These are phyloP conservation scores for Spilogale gracilis DNA, from an alignment of 2,113 vertebrate genomes.

Conservation along the genomic window DNA sequence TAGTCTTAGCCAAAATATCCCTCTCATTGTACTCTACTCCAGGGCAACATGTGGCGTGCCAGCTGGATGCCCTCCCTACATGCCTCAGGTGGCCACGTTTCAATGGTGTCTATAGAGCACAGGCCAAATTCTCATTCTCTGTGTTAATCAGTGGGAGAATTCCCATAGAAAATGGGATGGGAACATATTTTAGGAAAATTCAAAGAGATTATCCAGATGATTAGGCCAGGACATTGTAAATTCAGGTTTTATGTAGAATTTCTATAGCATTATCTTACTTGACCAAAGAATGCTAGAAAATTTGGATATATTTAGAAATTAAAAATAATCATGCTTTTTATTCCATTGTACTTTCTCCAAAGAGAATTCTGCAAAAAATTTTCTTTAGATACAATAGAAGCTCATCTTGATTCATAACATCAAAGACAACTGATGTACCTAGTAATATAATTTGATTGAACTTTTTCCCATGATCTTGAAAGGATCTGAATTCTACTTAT, in stretches of 20 bases:
- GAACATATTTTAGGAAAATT: conserved; percentile 81
- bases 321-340: conserved; percentile 63
- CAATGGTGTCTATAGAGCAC: conserved; percentile 84
- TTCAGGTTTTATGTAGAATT: conserved; percentile 71
- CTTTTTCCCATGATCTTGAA: conserved; percentile 69
- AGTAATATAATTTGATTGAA: conserved; percentile 59
- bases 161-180: conserved; percentile 83
- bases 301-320: conserved; percentile 67
- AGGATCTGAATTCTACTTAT: conserved; percentile 48
- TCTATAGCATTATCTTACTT: conserved; percentile 73
- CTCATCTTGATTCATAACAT: conserved; percentile 60
- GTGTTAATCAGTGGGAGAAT: conserved; percentile 85
- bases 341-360: conserved; percentile 43
- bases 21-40: conserved; percentile 80
- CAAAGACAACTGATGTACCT: conserved; percentile 62
- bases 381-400: conserved; percentile 16
- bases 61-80: conserved; percentile 84
- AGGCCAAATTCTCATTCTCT: conserved; percentile 84
- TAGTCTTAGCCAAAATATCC: conserved; percentile 84
- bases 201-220: conserved; percentile 82
- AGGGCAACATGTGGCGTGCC: conserved; percentile 83
- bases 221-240: conserved; percentile 74
- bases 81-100: conserved; percentile 85
- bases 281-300: conserved; percentile 67
- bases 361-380: background rate